Evolutionary conservation across 2,888 invertebrate genomes (phyloP), one percentile per base, ranked within the genome.

Genomic region (Cataglyphis livida): DNA sequence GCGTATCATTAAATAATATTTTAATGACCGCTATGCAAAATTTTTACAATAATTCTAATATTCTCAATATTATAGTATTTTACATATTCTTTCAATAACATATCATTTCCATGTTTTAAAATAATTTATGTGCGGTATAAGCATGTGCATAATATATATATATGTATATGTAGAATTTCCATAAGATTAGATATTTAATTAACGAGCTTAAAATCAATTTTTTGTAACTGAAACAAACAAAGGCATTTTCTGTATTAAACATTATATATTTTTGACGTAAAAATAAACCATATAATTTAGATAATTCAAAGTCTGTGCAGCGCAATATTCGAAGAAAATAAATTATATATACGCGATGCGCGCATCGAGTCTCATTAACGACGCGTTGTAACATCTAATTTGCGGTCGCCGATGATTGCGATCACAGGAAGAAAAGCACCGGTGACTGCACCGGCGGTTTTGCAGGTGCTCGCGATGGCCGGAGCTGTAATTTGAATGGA

Each of bases 381-480:
- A 82, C 44, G 70, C 65, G 28, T 57, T 65, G 81, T 59, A 48
- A 82, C 73, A 65, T 82, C 76, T 81, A 87, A 89, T 85, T 85
- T 82, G 74, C 54, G 84, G 83, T 75, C 28, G 18, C 54, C 44
- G 25, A 62, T 62, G 61, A 59, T 62, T 18, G 51, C 81, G 71
- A 86, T 81, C 83, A 78, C 76, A 84, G 81, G 79, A 78, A 83
- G 81, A 68, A 81, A 81, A 81, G 28, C 48, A 38, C 54, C 35
- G 25, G 81, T 61, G 84, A 84, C 89, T 81, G 82, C 82, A 62
- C 61, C 71, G 64, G 68, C 59, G 51, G 76, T 70, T 83, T 78
- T 79, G 79, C 89, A 89, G 87, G 87, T 88, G 89, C 68, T 32
- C 73, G 41, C 61, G 57, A 28, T 54, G 21, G 32, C 85, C 79